Evolutionary conservation across 2,113 vertebrate genomes (phyloP), one percentile per base, ranked within the genome.

Genomic region (Bos indicus): DNA sequence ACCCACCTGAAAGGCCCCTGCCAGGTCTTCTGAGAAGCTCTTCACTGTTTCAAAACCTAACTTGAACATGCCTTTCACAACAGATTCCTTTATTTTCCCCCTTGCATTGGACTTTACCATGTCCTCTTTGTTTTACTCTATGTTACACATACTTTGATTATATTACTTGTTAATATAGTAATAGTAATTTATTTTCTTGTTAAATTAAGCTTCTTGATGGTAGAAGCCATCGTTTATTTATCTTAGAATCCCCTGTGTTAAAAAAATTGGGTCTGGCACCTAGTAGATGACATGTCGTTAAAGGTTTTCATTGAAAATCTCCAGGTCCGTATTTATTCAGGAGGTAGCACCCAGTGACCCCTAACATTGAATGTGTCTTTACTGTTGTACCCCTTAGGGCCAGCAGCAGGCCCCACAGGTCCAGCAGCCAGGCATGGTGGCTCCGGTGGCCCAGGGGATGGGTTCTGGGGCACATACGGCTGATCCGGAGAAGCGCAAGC

Each of bases 401-500:
- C 99, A 99, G 52, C 99, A 99, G 95, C 98, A 99, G 94, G 96
- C 99, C 92, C 96, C 99, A 7, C 98, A 98, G 11, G 99, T 99
- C 94, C 99, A 99, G 83, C 99, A 99, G 97, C 89, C 98, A 97
- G 99, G 98, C 48, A 99, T 99, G 98, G 99, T 99, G 93, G 98
- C 99, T 90, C 98, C 99, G 17, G 98, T 99, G 81, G 98, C 98
- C 97, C 99, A 99, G 96, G 99, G 99, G 36, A 99, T 99, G 99
- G 99, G 98, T 92, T 99, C 97, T 92, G 99, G 99, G 96, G 99
- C 99, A 30, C 99, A 99, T 0, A 99, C 99, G 2, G 99, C 99
- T 15, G 99, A 99, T 98, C 99, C 99, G 0, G 99, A 99, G 98
- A 99, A 99, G 98, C 99, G 99, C 96, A 99, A 99, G 97, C 99